phyloP scores from a whole-genome alignment of 1,140 invertebrate genomes.

The Archivesica marissinica region DNA sequence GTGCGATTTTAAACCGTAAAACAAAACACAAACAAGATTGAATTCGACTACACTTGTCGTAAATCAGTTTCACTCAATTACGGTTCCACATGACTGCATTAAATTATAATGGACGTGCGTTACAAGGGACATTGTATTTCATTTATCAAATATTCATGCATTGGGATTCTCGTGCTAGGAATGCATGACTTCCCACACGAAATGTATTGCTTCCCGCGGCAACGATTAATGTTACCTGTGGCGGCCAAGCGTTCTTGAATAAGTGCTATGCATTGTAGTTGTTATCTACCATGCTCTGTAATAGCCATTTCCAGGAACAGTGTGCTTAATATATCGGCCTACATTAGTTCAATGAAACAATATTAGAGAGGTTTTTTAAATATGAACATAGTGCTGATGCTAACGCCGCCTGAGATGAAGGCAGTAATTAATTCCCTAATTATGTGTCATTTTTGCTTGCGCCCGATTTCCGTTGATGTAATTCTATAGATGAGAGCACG shows the following conservation, averaged over 20 bases:
- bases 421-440: slow-evolving; percentile 15
- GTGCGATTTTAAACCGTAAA: background rate
- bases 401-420: background rate
- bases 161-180: slow-evolving; percentile 4
- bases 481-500: background rate
- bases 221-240: slow-evolving; percentile 1
- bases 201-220: background rate
- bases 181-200: background rate
- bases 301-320: background rate
- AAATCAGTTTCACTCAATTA: background rate
- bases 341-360: background rate
- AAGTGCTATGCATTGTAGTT: background rate
- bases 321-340: background rate
- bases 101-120: too few species aligned
- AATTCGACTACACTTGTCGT: background rate
- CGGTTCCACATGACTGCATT: background rate
- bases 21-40: background rate
- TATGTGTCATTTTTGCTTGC: slow-evolving; percentile 9
- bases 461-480: background rate
- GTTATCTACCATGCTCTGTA: background rate
- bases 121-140: too few species aligned
- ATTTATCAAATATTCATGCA: slow-evolving; percentile 15
- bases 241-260: background rate
- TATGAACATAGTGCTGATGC: background rate
- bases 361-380: background rate